A percentile compares a stretch with the other conserved stretches of the same genome.
Conservation (phyloP, 1,140 invertebrate species). For the Nymphalis io region DNA sequence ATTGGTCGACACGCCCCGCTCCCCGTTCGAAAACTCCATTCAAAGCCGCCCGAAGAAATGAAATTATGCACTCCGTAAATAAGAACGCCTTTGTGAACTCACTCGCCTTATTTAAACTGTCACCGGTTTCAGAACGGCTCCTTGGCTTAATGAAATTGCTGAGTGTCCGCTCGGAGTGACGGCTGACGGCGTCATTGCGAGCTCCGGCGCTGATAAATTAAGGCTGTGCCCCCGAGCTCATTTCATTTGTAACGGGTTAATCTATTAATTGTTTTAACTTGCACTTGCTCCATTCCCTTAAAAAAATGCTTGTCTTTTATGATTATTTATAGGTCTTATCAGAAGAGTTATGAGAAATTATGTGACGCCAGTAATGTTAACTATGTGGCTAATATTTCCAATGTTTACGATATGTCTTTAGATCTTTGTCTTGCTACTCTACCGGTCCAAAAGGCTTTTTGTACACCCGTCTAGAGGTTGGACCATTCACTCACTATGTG, state of each 20-base stretch:
- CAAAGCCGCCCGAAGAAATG: slow-evolving; percentile 63
- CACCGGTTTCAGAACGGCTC: slow-evolving; percentile 44
- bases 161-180: slow-evolving; percentile 41
- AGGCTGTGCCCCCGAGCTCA: slow-evolving; percentile 8
- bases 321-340: not conserved
- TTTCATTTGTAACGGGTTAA: slow-evolving; percentile 36
- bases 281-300: not conserved
- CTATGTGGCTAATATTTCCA: too few species aligned
- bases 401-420: too few species aligned
- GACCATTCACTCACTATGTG: too few species aligned
- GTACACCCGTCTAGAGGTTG: too few species aligned
- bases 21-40: slow-evolving; percentile 44
- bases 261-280: slow-evolving; percentile 26
- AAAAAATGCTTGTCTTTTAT: not conserved
- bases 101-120: slow-evolving; percentile 63
- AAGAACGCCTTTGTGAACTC: slow-evolving; percentile 63
- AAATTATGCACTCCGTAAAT: slow-evolving; percentile 75
- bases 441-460: too few species aligned
- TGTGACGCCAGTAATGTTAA: too few species aligned
- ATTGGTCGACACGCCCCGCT: slow-evolving; percentile 69
- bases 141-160: slow-evolving; percentile 51
- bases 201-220: slow-evolving; percentile 12
- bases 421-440: too few species aligned
- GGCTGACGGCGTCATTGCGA: slow-evolving; percentile 15
- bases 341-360: too few species aligned